A percentile compares a stretch with the other conserved stretches of the same genome.
These are phyloP conservation scores for Sesia bembeciformis DNA, from an alignment of 2,888 invertebrate genomes.

Conservation along the genomic window DNA sequence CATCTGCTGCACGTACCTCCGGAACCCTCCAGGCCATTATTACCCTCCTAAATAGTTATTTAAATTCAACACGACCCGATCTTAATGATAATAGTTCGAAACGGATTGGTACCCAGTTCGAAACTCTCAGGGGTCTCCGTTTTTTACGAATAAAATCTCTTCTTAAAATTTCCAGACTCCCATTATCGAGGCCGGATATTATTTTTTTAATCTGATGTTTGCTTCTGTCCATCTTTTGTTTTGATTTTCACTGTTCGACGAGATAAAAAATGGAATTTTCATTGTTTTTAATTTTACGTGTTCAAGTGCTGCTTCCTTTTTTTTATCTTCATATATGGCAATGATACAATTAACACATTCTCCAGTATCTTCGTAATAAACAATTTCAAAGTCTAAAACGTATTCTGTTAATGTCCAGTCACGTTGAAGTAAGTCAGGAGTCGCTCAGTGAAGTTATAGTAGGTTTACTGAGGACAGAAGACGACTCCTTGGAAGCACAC, in stretches of 20 bases:
- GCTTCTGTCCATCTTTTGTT: background rate
- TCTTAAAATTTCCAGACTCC: background rate
- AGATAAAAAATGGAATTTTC: background rate
- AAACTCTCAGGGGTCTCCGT: background rate
- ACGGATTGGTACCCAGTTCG: constrained; percentile 9
- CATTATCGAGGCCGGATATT: background rate
- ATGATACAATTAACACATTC: too few relatives aligned
- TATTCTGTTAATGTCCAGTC: too few relatives aligned
- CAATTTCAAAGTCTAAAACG: too few relatives aligned
- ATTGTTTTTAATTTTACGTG: background rate
- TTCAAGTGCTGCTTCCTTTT: too few relatives aligned
- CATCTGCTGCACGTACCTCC: constrained; percentile 46
- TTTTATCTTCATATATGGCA: too few relatives aligned
- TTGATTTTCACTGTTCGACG: background rate
- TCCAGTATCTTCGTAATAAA: too few relatives aligned
- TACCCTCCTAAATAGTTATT: constrained; percentile 56
- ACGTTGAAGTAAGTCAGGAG: too few relatives aligned
- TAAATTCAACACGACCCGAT: constrained; percentile 39
- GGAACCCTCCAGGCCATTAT: constrained; percentile 26
- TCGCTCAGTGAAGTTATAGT: too few relatives aligned
- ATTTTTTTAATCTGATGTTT: background rate
- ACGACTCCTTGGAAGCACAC: too few relatives aligned
- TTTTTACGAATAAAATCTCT: background rate
- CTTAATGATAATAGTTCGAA: constrained; percentile 27
- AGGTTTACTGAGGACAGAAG: too few relatives aligned